phyloP scores from a whole-genome alignment of 2,113 vertebrate genomes.

The Apeltes quadracus region DNA sequence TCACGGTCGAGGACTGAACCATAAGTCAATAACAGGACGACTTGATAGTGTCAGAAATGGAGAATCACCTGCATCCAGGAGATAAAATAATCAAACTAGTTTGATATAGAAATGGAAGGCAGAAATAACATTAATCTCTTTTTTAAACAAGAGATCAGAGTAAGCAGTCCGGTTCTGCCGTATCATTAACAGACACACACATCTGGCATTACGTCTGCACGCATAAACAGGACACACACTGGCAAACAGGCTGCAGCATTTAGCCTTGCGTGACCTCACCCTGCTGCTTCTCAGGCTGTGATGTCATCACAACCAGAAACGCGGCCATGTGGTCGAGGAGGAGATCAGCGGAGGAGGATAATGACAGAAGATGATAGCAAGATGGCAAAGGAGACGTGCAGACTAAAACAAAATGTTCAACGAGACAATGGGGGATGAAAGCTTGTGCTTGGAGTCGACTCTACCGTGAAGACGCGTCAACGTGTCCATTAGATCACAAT shows the following conservation, averaged over 20 bases:
- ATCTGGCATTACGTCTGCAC: constrained; percentile 60
- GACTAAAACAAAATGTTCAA: background rate
- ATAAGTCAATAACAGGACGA: background rate
- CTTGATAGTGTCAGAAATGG: accelerated
- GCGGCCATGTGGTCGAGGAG: constrained; percentile 33
- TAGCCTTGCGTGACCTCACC: constrained; percentile 59
- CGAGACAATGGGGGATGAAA: no score
- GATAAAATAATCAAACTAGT: background rate
- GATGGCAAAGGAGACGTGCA: background rate
- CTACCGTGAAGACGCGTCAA: no score
- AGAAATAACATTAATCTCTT: background rate
- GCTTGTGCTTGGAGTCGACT: no score
- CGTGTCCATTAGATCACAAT: background rate
- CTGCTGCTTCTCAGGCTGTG: constrained; percentile 64
- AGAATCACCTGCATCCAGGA: background rate
- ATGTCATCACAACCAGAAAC: constrained; percentile 67
- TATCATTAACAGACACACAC: constrained; percentile 59
- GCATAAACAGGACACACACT: constrained; percentile 57
- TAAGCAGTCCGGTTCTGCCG: constrained; percentile 31
- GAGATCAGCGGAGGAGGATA: background rate
- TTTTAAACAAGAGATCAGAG: constrained; percentile 35
- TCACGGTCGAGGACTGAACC: background rate
- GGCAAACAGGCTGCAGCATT: constrained; percentile 46
- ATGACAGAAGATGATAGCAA: background rate
- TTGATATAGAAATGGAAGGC: background rate